Conservation (phyloP, 2,888 invertebrate genomes). For the Scaptomyza flava region DNA sequence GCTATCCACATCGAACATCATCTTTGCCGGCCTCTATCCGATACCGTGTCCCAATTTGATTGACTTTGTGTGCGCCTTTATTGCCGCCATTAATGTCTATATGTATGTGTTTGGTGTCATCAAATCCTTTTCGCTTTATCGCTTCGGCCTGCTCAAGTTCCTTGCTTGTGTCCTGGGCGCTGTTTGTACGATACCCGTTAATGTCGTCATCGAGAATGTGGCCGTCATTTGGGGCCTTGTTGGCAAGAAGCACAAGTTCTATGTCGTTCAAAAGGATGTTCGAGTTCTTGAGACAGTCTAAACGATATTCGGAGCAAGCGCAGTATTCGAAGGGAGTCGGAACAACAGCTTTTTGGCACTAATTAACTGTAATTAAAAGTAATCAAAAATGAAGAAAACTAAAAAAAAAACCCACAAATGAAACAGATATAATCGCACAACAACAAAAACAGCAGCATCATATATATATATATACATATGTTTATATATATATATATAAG, state of each 20-base stretch:
- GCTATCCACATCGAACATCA: slow-evolving; percentile 94
- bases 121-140: slow-evolving; percentile 95
- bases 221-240: slow-evolving; percentile 97
- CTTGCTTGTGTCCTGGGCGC: slow-evolving; percentile 93
- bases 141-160: slow-evolving; percentile 92
- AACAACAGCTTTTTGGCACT: slow-evolving; percentile 13
- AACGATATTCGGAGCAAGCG: not conserved
- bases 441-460: slow-evolving; percentile 10
- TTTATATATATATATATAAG: slow-evolving; percentile 44
- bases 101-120: slow-evolving; percentile 99
- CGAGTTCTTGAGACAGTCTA: slow-evolving; percentile 86
- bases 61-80: slow-evolving; percentile 95
- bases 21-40: slow-evolving; percentile 93
- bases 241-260: slow-evolving; percentile 98
- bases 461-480: too few relatives aligned
- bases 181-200: slow-evolving; percentile 95
- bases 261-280: slow-evolving; percentile 97
- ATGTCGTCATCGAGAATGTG: slow-evolving; percentile 96
- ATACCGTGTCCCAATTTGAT: slow-evolving; percentile 93
- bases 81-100: slow-evolving; percentile 97
- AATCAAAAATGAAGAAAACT: slow-evolving; percentile 21
- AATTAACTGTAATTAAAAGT: slow-evolving; percentile 41
- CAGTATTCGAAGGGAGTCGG: not conserved
- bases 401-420: slow-evolving; percentile 41
- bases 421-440: slow-evolving; percentile 55